Base-by-base conservation (phyloP, 1,140 invertebrate genomes). In the Drosophila sp. region DNA sequence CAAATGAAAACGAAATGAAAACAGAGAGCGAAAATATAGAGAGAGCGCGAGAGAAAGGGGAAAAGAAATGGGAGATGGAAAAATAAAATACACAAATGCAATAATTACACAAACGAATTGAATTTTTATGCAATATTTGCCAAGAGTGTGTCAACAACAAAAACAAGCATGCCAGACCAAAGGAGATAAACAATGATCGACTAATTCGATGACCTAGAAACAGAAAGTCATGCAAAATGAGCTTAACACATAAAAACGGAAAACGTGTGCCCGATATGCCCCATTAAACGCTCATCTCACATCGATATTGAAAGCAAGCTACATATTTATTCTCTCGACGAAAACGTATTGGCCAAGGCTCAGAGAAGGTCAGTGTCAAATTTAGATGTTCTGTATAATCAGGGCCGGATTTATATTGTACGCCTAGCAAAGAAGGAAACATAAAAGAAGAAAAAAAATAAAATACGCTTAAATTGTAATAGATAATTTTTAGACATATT, bases 281-380 rank as follows among this genome's bases (percentile, higher is more conserved):
- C 32, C 77, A 50, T 27, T 27, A 50, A 50, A 10, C 44, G 11
- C 7, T 10, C 44, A 10, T 77, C 73, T 85, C 77, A 61, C 73
- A 84, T 84, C 81, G 81, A 86, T 86, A 86, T 74, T 81, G 81
- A 85, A 85, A 80, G 73, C 73, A 56, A 70, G 66, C 62, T 55
- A 61, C 72, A 69, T 66, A 73, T 55, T 68, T 33, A n/a, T 60
- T 66, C 67, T 75, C 68, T 60, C 30, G 72, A 57, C 55, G 72
- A 77, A 84, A 79, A 83, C 80, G 80, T 61, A 64, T 78, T 65
- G 56, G 60, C 55, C 10, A 40, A 35, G 63, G 44, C 44, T 7
- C 23, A 11, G 32, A 54, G 44, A 75, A 82, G 80, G 80, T 76
- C 58, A 68, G 5, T 27, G 58, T 73, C 7, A 56, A 72, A 60